phyloP scores from a whole-genome alignment of 2,113 vertebrate genomes.

The Tichodroma muraria region DNA sequence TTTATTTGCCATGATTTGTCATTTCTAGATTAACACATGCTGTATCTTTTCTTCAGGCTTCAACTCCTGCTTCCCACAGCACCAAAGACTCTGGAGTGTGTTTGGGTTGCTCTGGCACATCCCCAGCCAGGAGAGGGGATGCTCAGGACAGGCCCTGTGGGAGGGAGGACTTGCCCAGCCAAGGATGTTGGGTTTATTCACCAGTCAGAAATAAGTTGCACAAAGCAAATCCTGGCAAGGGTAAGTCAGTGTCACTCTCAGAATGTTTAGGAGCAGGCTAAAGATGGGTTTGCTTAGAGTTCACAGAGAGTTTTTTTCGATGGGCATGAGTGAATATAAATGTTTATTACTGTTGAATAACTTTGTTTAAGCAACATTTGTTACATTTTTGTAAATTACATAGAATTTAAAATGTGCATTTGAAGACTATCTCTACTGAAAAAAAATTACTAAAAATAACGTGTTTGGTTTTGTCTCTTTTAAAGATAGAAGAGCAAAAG shows the following conservation, averaged over 20 bases:
- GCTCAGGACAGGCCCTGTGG: neutral
- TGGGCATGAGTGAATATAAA: neutral
- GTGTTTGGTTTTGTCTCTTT: neutral
- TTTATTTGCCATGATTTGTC: neutral
- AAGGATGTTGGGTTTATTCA: constrained; percentile 72
- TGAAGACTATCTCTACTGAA: neutral
- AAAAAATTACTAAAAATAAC: neutral
- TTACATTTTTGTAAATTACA: neutral
- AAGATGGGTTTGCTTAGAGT: neutral
- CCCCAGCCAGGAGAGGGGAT: constrained; percentile 28
- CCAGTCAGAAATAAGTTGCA: constrained; percentile 40
- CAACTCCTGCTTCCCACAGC: constrained; percentile 76
- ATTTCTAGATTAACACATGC: neutral
- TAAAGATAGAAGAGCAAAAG: constrained; percentile 9
- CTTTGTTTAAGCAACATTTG: neutral
- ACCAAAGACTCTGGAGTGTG: constrained; percentile 86
- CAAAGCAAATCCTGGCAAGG: constrained; percentile 41
- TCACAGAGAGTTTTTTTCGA: neutral
- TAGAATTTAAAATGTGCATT: neutral
- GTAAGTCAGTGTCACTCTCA: constrained; percentile 30
- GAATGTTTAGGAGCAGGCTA: neutral
- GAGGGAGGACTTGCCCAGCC: neutral
- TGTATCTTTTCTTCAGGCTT: constrained; percentile 56
- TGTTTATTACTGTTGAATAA: neutral
- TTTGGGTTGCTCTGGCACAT: constrained; percentile 68